Evolutionary conservation across 2,113 vertebrate species (phyloP), one percentile per base, ranked within the genome.

Genomic region (Leucoraja erinaceus): DNA sequence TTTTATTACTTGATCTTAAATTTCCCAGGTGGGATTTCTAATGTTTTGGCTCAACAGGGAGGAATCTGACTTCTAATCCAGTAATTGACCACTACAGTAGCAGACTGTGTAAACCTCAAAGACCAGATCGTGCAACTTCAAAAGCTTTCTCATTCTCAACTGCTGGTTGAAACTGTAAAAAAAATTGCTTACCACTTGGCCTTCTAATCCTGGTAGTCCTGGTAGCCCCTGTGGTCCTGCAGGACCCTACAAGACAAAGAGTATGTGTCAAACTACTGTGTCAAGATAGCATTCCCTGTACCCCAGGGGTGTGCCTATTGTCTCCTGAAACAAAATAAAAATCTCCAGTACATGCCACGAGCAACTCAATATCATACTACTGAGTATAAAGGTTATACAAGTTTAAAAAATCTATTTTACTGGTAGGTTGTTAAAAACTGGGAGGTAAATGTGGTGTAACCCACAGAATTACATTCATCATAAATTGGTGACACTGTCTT

Each of bases 181-280:
- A n/a, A 93, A 95, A 96, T 97, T 96, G 98, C 98, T 99, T 96
- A 99, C 98, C 97, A 98, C 98, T 94, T 98, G 98, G 95, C 98
- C 98, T 95, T 99, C 98, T 96, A 98, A 98, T 94, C 98, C 98
- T 94, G 96, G 95, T 94, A 96, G 94, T 93, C 97, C 98, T 93
- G 96, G 96, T 68, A 95, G 97, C 94, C 98, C 98, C 93, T 96
- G 95, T 66, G 95, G 93, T 56, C 97, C 97, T 88, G 95, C 90
- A 79, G 95, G 94, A 94, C 96, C 97, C 98, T 99, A 93, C 47
- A 94, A 93, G 22, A 90, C 31, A 94, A 93, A 93, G 92, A 8
- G 16, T 93, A 93, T 25, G 54, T 93, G 93, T 93, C 31, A 11
- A 79, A 92, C 74, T 94, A 76, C 94, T 78, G 33, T 25, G 68